Evolutionary conservation across 2,113 vertebrate genomes (phyloP).

Genomic region (Dipodomys stephensi): DNA sequence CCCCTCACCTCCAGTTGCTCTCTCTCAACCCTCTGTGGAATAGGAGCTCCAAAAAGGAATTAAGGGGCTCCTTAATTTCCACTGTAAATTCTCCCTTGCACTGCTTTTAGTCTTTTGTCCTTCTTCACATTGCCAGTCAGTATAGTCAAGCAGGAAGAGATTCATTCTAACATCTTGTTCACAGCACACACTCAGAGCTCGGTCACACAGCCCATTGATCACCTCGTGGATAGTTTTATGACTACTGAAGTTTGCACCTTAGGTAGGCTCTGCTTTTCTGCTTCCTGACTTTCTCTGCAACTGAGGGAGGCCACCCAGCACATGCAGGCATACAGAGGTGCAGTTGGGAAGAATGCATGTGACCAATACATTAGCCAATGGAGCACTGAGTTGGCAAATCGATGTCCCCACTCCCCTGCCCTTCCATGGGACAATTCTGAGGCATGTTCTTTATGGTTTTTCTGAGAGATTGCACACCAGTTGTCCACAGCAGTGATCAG

Average conservation of each 20-base stretch:
- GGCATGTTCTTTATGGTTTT: neutral
- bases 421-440: neutral
- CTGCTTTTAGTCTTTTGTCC: neutral
- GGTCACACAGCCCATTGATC: neutral
- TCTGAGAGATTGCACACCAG: neutral
- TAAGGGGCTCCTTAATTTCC: neutral
- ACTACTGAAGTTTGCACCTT: neutral
- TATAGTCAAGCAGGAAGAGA: neutral
- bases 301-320: neutral
- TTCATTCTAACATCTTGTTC: neutral
- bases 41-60: neutral
- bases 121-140: neutral
- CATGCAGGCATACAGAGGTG: neutral
- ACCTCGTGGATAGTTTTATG: neutral
- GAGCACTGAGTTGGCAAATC: fast-evolving
- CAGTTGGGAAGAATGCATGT: neutral
- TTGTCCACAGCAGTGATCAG: neutral
- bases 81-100: neutral
- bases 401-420: neutral
- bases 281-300: neutral
- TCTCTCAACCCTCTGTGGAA: neutral
- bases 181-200: neutral
- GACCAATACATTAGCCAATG: neutral
- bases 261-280: neutral
- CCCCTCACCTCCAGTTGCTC: neutral